These are phyloP conservation scores for Apis florea DNA, from an alignment of 1,140 invertebrate genomes.

Conservation along the genomic window DNA sequence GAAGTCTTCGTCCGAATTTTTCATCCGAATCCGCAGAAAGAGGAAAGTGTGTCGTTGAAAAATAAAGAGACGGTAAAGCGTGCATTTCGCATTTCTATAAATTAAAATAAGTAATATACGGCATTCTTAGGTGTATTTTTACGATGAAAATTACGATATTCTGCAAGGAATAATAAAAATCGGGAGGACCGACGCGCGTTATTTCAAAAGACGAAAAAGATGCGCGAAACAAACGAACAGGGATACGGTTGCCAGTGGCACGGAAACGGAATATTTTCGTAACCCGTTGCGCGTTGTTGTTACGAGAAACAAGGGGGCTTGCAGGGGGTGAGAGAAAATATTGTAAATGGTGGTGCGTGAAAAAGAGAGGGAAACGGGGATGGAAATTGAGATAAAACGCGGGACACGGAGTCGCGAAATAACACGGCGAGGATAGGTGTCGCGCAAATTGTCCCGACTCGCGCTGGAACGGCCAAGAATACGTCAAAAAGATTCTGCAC, in stretches of 20 bases:
- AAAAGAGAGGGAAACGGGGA: neutral
- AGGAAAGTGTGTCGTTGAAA: neutral
- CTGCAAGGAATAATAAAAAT: too few species aligned
- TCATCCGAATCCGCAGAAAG: neutral
- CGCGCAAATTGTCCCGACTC: constrained; percentile 13
- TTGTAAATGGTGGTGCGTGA: constrained; percentile 26
- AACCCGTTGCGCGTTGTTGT: constrained; percentile 6
- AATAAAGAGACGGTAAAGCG: too few species aligned
- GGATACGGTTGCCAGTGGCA: neutral
- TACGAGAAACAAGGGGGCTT: constrained; percentile 20
- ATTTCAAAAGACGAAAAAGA: neutral
- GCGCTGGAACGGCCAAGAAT: neutral
- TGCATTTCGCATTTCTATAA: too few species aligned
- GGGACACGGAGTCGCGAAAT: constrained; percentile 21
- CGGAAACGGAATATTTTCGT: constrained; percentile 28
- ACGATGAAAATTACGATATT: too few species aligned
- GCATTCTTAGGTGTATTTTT: too few species aligned
- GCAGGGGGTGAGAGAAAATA: constrained; percentile 18
- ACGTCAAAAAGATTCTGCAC: constrained; percentile 6
- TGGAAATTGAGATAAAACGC: constrained; percentile 41
- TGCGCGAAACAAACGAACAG: neutral
- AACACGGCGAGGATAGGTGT: neutral
- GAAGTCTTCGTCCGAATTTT: constrained; percentile 32
- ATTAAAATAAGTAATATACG: too few species aligned
- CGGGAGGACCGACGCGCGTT: neutral